Evolutionary conservation across 2,797 vertebrate species (phyloP).

Genomic region (Rhodeus uyekii): DNA sequence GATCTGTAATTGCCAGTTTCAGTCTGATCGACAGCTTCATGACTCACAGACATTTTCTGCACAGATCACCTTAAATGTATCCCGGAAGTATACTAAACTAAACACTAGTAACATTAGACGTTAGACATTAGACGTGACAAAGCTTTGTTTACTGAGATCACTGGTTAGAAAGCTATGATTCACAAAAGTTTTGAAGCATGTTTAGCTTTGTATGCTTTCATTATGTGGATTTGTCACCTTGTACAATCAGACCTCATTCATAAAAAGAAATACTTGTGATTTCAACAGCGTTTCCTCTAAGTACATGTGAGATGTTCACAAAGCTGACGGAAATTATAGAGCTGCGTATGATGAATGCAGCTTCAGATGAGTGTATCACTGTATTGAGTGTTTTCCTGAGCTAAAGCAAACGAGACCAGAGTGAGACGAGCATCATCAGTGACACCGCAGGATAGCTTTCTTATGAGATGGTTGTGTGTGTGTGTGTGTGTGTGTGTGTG

Average conservation of each 20-base stretch:
- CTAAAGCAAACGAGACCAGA: slow-evolving; percentile 56
- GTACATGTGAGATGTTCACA: neutral
- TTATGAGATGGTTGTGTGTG: neutral
- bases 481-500: neutral
- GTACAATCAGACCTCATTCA: neutral
- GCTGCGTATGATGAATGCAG: neutral
- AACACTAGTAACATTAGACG: too few species aligned
- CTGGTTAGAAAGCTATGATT: too few species aligned
- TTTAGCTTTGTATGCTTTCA: neutral
- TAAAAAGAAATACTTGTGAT: neutral
- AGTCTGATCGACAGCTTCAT: neutral
- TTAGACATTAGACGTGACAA: too few species aligned
- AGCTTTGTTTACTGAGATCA: too few species aligned
- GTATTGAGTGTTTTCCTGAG: slow-evolving; percentile 62
- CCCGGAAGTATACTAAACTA: too few species aligned
- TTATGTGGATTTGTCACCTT: neutral
- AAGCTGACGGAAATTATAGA: neutral
- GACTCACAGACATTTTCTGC: neutral
- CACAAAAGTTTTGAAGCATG: neutral
- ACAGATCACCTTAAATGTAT: too few species aligned
- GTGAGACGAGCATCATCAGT: slow-evolving; percentile 26
- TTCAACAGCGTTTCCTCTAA: neutral
- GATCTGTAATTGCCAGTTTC: neutral
- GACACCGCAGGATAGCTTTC: neutral
- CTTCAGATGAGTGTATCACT: slow-evolving; percentile 53